Conservation (phyloP, 2,797 vertebrate genomes). For the Sphaeramia orbicularis region DNA sequence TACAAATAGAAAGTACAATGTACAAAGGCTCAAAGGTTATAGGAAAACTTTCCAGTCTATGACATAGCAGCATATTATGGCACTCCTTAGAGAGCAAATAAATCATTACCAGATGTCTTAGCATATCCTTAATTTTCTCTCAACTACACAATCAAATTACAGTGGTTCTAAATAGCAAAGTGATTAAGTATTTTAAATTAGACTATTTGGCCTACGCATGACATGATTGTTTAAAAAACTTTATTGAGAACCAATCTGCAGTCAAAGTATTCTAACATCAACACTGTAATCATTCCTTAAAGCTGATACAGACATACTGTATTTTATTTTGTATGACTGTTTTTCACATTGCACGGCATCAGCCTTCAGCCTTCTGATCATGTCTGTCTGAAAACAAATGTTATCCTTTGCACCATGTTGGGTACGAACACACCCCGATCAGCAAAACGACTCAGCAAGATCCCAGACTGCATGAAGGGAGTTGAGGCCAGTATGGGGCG, state of each 20-base stretch:
- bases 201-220: conserved; percentile 60
- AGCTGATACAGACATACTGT: conserved; percentile 60
- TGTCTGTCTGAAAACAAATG: conserved; percentile 40
- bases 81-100: conserved; percentile 68
- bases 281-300: conserved; percentile 74
- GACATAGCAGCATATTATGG: conserved; percentile 83
- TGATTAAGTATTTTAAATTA: conserved; percentile 56
- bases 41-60: conserved; percentile 77
- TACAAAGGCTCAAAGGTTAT: conserved; percentile 69
- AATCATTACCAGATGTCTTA: conserved; percentile 69
- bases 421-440: conserved; percentile 31
- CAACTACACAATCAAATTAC: conserved; percentile 67
- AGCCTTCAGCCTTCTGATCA: conserved; percentile 40
- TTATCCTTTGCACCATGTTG: conserved; percentile 6
- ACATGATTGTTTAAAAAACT: conserved; percentile 59
- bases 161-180: conserved; percentile 59
- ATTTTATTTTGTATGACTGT: conserved; percentile 55
- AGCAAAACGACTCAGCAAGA: conserved; percentile 27
- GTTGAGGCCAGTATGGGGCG: conserved; percentile 54
- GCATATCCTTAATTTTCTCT: conserved; percentile 44
- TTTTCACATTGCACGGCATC: conserved; percentile 74
- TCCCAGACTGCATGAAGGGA: conserved; percentile 24
- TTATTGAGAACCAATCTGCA: not conserved
- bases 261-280: conserved; percentile 32
- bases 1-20: conserved; percentile 70